Conservation (phyloP, 2,888 invertebrate species). For the Tenthredo distinguenda region DNA sequence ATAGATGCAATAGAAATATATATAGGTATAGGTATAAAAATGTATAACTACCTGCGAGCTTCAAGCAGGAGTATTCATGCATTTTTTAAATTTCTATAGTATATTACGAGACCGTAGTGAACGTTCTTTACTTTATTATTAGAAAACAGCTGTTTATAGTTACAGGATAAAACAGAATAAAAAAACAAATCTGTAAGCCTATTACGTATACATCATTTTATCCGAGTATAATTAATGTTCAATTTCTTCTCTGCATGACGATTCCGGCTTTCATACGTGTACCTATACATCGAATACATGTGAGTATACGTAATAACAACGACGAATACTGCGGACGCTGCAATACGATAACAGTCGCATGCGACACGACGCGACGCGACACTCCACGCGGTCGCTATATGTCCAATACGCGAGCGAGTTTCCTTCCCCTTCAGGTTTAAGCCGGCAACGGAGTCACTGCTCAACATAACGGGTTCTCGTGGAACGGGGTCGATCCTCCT, state of each 20-base stretch:
- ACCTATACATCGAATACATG: neutral
- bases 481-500: constrained; percentile 74
- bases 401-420: constrained; percentile 5
- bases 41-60: neutral
- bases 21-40: neutral
- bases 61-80: neutral
- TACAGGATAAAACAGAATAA: neutral
- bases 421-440: neutral
- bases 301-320: neutral
- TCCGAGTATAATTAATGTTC: neutral
- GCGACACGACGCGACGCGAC: constrained; percentile 23
- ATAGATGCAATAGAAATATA: neutral
- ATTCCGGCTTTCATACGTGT: neutral
- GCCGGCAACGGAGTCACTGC: constrained; percentile 46
- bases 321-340: neutral
- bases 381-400: constrained; percentile 5
- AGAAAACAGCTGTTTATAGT: neutral
- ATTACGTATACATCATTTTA: neutral
- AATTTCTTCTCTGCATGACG: neutral
- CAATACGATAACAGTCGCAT: constrained; percentile 3
- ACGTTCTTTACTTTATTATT: neutral
- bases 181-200: neutral
- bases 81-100: neutral
- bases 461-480: constrained; percentile 69
- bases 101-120: neutral